Conservation (phyloP, 2,888 invertebrate genomes). For the Salticus scenicus region DNA sequence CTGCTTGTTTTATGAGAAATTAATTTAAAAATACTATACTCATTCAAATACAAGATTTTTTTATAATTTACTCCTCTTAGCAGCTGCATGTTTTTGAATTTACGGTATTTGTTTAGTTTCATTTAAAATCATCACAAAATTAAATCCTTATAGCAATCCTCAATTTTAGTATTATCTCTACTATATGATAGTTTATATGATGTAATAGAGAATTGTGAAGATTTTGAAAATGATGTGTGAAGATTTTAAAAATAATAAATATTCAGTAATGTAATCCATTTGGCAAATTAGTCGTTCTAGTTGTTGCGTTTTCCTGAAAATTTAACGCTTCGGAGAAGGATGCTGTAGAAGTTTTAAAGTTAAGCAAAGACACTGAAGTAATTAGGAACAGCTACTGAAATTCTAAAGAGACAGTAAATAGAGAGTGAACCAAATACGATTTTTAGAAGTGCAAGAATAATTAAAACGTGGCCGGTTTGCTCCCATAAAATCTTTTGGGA, state of each 20-base stretch:
- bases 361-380: neutral
- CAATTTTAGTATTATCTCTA: too few species aligned
- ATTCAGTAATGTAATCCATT: neutral
- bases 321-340: neutral
- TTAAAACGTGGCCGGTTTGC: neutral
- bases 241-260: neutral
- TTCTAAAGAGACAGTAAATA: neutral
- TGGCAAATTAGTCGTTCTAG: neutral
- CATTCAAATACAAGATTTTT: too few species aligned
- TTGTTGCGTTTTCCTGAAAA: neutral
- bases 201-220: too few species aligned
- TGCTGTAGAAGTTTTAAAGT: neutral
- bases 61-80: too few species aligned
- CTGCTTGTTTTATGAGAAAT: too few species aligned
- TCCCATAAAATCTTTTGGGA: neutral
- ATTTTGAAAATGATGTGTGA: too few species aligned
- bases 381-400: neutral
- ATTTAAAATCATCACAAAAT: too few species aligned
- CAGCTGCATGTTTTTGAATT: too few species aligned
- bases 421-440: slow-evolving; percentile 13
- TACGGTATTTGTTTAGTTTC: too few species aligned
- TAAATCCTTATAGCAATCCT: too few species aligned
- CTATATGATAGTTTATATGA: too few species aligned
- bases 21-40: too few species aligned
- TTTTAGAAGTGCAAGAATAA: neutral